Evolutionary conservation across 2,797 vertebrate genomes (phyloP), one percentile per base, ranked within the genome.

Genomic region (Pangasius mekongensis): DNA sequence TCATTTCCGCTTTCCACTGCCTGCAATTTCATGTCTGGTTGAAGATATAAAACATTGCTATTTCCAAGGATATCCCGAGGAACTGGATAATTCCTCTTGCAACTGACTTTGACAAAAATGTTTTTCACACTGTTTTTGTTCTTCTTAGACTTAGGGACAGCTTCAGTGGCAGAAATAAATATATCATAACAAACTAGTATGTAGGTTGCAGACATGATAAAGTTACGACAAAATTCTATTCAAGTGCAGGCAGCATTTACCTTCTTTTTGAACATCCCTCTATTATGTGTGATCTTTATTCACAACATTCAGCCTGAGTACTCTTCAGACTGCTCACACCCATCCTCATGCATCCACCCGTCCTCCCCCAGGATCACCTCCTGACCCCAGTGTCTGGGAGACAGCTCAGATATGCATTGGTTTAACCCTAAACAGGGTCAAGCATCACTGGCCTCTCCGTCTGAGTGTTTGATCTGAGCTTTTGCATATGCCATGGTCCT

Each of bases 11-110:
- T 56, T 69, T 89, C 87, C 49, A 86, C 87, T 92, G 88, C 90
- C 88, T 92, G 91, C 90, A 92, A 87, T 88, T 91, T 85, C 87
- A 90, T 78, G 76, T 54, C 88, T 92, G 91, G 90, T 87, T 85
- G 64, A 85, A 90, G 91, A 94, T 92, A 94, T 91, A 77, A 94
- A 94, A 94, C 94, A 96, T 94, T 93, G 91, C 67, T 86, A 91
- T 90, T 90, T 93, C 87, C 93, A 94, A 94, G 92, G 92, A 92
- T 92, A 94, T 93, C 92, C 92, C 91, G 56, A 87, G 89, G 91
- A 91, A 86, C 91, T 88, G 84, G 90, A 92, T 85, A 5, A 92
- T 93, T 94, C 90, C 91, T 92, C 86, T 86, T 86, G 84, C 58
- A 89, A 89, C 71, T 77, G 76, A 71, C 86, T 88, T 62, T 89